A percentile compares a stretch with the other conserved stretches of the same genome.
phyloP scores from a whole-genome alignment of 2,113 vertebrate species.

The Pelusios castaneus region DNA sequence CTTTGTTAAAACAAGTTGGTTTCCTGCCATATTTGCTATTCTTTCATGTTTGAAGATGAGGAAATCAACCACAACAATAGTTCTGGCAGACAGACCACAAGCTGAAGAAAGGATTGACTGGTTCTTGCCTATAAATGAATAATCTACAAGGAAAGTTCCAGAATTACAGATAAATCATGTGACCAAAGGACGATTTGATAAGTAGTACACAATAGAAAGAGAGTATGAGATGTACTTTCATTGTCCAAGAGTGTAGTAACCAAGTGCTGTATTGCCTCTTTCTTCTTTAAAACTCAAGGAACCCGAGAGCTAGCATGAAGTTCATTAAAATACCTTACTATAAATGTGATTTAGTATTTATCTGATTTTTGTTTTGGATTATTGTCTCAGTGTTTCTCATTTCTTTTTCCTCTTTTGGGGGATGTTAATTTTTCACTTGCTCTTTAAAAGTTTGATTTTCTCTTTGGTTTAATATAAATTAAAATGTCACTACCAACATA shows the following conservation, averaged over 20 bases:
- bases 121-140: neutral
- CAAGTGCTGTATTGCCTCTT: neutral
- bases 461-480: neutral
- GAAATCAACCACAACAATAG: neutral
- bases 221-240: neutral
- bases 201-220: neutral
- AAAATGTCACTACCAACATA: neutral
- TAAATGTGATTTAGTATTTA: neutral
- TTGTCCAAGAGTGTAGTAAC: neutral
- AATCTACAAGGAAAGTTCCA: neutral
- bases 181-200: neutral
- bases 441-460: neutral
- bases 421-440: slow-evolving; percentile 4
- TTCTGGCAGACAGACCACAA: neutral
- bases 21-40: no score
- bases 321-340: neutral
- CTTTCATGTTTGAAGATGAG: neutral
- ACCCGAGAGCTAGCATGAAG: neutral
- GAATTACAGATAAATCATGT: neutral
- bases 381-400: neutral
- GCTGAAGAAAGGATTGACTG: neutral
- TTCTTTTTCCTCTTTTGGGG: neutral
- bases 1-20: neutral
- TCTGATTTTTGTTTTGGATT: neutral
- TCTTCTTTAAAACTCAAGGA: slow-evolving; percentile 28